These are phyloP conservation scores for Rhorus exstirpatorius DNA, from an alignment of 2,888 invertebrate genomes.

Conservation along the genomic window DNA sequence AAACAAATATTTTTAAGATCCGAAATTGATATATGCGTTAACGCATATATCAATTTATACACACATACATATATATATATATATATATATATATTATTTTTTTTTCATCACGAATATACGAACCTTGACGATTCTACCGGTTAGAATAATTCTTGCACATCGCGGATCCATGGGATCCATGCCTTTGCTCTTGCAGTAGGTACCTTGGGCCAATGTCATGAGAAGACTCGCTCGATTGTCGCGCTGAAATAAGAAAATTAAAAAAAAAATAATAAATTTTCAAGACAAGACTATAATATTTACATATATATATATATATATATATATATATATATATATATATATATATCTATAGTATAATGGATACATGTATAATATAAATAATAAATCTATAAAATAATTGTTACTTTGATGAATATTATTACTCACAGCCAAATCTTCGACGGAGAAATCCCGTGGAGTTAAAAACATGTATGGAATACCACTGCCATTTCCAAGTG, in stretches of 20 bases:
- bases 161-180: slow-evolving; percentile 93
- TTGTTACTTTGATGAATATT: too few species aligned
- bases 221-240: slow-evolving; percentile 90
- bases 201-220: slow-evolving; percentile 90
- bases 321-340: too few species aligned
- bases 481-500: slow-evolving; percentile 89
- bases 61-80: too few species aligned
- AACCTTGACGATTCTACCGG: slow-evolving; percentile 90
- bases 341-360: too few species aligned
- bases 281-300: too few species aligned
- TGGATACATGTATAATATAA: too few species aligned
- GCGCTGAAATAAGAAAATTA: slow-evolving; percentile 85
- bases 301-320: too few species aligned
- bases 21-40: too few species aligned
- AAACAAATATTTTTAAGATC: too few species aligned
- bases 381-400: too few species aligned
- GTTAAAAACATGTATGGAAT: slow-evolving; percentile 92
- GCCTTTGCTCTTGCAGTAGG: slow-evolving; percentile 88
- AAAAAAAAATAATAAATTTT: slow-evolving; percentile 3
- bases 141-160: slow-evolving; percentile 91
- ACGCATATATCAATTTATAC: too few species aligned
- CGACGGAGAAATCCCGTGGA: slow-evolving; percentile 90
- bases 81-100: background rate
- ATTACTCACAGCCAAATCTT: slow-evolving; percentile 89
- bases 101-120: too few species aligned